Conservation (phyloP, 2,888 invertebrate genomes). For the Tribolium freemani region DNA sequence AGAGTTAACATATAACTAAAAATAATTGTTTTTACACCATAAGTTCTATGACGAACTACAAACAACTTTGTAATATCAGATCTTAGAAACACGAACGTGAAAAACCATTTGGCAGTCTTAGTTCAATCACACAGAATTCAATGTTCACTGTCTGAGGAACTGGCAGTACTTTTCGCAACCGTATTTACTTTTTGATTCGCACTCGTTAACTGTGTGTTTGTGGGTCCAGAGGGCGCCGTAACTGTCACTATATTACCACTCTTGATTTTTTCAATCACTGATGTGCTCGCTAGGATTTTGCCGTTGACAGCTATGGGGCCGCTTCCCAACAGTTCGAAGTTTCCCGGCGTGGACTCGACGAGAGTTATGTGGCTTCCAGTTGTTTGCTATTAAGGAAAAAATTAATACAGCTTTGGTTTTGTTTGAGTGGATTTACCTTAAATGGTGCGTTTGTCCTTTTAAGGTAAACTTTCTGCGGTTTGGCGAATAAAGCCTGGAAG, state of each 20-base stretch:
- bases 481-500: slow-evolving; percentile 51
- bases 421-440: slow-evolving; percentile 19
- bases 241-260: slow-evolving; percentile 50
- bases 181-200: slow-evolving; percentile 39
- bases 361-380: slow-evolving; percentile 58
- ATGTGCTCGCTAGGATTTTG: slow-evolving; percentile 54
- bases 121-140: slow-evolving; percentile 6
- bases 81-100: slow-evolving; percentile 20
- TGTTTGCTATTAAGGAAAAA: slow-evolving; percentile 12
- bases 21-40: slow-evolving; percentile 28
- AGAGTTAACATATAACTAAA: slow-evolving; percentile 32
- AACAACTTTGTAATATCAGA: slow-evolving; percentile 31
- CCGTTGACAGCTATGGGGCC: slow-evolving; percentile 54
- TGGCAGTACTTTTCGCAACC: slow-evolving; percentile 34
- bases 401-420: not conserved
- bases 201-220: slow-evolving; percentile 38
- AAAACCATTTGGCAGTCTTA: slow-evolving; percentile 19
- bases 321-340: slow-evolving; percentile 59
- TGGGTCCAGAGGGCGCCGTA: slow-evolving; percentile 48
- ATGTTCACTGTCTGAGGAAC: slow-evolving; percentile 41
- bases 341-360: slow-evolving; percentile 61
- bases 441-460: slow-evolving; percentile 43
- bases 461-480: slow-evolving; percentile 53
- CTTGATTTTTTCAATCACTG: slow-evolving; percentile 50
- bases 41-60: slow-evolving; percentile 10